These are phyloP conservation scores for Sycophila texana DNA, from an alignment of 2,888 invertebrate genomes.

Conservation along the genomic window DNA sequence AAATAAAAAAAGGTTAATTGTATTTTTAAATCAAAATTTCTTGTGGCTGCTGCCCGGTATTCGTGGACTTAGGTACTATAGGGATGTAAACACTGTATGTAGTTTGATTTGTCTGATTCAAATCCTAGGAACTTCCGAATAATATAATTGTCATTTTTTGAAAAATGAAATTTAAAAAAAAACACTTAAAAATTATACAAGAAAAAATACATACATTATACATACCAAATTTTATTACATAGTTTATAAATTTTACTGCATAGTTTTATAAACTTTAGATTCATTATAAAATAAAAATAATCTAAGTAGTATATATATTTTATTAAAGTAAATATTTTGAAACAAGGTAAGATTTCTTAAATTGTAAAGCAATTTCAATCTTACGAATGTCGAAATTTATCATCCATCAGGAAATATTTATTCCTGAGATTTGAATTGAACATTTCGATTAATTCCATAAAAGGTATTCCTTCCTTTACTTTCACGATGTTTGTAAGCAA, in stretches of 20 bases:
- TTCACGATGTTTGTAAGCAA: conserved; percentile 47
- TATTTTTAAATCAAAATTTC: conserved; percentile 45
- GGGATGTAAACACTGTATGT: conserved; percentile 38
- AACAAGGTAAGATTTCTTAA: background rate
- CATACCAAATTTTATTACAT: too few species aligned
- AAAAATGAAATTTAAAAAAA: too few species aligned
- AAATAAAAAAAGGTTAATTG: conserved; percentile 29
- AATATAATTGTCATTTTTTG: background rate
- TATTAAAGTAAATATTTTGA: background rate
- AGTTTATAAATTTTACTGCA: too few species aligned
- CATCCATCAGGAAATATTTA: background rate
- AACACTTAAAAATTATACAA: too few species aligned
- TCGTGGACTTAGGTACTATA: conserved; percentile 58
- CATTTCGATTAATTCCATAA: conserved; percentile 24
- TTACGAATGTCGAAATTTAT: background rate
- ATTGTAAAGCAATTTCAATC: background rate
- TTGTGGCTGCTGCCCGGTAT: conserved; percentile 74
- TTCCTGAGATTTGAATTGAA: conserved; percentile 36
- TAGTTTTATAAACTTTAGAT: too few species aligned
- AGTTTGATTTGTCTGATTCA: conserved; percentile 33
- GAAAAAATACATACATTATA: too few species aligned
- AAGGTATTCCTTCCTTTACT: conserved; percentile 26
- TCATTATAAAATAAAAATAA: too few species aligned
- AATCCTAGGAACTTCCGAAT: conserved; percentile 35
- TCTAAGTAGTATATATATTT: too few species aligned